A percentile compares a stretch with the other conserved stretches of the same genome.
Evolutionary conservation across 2,113 vertebrate species (phyloP).

Genomic region (Ctenomys sociabilis): DNA sequence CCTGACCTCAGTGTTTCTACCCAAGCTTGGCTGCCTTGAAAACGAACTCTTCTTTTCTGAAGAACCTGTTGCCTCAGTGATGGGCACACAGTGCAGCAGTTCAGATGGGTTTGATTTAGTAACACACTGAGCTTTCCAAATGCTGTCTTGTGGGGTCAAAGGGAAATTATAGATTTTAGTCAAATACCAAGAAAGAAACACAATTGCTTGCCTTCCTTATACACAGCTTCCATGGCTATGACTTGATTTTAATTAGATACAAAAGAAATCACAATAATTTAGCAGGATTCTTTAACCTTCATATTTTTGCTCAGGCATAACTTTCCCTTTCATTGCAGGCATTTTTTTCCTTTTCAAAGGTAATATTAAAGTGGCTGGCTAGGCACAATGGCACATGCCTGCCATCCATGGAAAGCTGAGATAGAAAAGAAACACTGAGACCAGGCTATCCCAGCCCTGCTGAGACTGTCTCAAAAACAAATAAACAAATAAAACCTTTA

Average conservation of each 20-base stretch:
- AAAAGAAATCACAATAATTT: not conserved
- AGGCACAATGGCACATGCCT: not conserved
- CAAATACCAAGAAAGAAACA: not conserved
- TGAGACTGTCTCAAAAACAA: not conserved
- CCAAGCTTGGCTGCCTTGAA: not conserved
- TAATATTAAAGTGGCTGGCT: not conserved
- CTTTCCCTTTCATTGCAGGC: not conserved
- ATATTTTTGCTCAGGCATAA: not conserved
- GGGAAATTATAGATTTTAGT: not conserved
- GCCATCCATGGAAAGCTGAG: not conserved
- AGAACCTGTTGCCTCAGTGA: not conserved
- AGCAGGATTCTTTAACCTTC: not conserved
- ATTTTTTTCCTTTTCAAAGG: constrained; percentile 5
- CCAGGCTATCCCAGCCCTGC: not conserved
- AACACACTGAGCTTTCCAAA: not conserved
- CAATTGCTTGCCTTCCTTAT: not conserved
- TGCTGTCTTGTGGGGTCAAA: not conserved
- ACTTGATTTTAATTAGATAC: not conserved
- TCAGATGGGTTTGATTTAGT: not conserved
- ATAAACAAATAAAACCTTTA: not conserved
- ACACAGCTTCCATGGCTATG: not conserved
- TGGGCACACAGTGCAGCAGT: not conserved
- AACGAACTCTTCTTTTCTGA: not conserved
- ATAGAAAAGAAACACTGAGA: not conserved
- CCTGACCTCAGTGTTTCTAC: not conserved